Conservation (phyloP, 2,888 invertebrate genomes). For the Oscheius myriophilus region DNA sequence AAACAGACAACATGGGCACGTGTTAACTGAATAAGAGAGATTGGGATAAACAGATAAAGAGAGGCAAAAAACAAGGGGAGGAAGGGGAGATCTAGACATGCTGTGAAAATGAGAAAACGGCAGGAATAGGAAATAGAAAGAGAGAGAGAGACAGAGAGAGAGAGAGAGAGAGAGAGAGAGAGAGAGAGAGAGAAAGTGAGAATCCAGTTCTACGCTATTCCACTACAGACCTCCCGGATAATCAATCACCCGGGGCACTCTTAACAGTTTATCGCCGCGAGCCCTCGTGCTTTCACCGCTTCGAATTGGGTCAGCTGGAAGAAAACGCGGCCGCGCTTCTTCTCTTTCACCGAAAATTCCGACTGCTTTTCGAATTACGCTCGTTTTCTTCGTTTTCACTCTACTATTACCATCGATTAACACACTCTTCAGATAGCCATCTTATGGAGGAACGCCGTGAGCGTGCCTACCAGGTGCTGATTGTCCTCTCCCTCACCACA, state of each 20-base stretch:
- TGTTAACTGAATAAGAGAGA: no score
- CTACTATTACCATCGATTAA: not conserved
- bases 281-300: conserved; percentile 15
- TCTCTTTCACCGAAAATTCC: conserved; percentile 2
- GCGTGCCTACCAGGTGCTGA: conserved; percentile 25
- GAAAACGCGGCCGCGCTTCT: conserved; percentile 15
- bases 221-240: not conserved
- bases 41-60: no score
- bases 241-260: not conserved
- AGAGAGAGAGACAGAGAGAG: no score
- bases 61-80: no score
- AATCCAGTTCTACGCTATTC: not conserved
- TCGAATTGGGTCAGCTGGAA: conserved; percentile 24
- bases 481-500: conserved; percentile 15
- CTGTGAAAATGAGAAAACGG: no score
- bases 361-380: not conserved
- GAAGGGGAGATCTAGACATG: no score
- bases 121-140: no score
- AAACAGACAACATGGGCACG: no score
- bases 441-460: conserved; percentile 18
- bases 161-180: conserved; percentile 2
- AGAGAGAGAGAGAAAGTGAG: not conserved
- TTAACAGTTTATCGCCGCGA: conserved; percentile 21
- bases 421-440: not conserved
- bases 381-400: conserved; percentile 9